Percentiles rank a stretch among this genome's conserved stretches.
phyloP scores from a whole-genome alignment of 2,797 vertebrate genomes.

The Lutjanus argentimaculatus region DNA sequence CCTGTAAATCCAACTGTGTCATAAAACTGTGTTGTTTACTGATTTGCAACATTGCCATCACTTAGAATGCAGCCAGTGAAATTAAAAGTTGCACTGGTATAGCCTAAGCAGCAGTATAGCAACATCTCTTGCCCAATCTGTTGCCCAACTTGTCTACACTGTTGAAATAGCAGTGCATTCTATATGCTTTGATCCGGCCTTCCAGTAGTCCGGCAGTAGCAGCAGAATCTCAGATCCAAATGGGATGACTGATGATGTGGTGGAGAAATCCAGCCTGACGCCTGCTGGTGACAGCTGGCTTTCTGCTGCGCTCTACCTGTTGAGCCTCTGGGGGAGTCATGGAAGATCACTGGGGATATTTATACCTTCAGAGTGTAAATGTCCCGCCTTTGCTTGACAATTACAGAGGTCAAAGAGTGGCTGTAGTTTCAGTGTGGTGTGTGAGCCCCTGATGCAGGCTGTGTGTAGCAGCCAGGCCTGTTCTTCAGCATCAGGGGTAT shows the following conservation, averaged over 20 bases:
- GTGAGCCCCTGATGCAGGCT: conserved; percentile 27
- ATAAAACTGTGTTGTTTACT: background rate
- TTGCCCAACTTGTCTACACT: conserved; percentile 8
- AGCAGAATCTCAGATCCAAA: conserved; percentile 44
- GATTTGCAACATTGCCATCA: conserved; percentile 13
- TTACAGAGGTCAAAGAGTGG: conserved; percentile 69
- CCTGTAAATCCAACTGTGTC: background rate
- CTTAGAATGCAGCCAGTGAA: background rate
- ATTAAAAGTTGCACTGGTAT: background rate
- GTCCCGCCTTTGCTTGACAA: conserved; percentile 64
- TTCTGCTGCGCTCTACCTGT: conserved; percentile 76
- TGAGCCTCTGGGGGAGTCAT: conserved; percentile 69
- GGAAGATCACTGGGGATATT: conserved; percentile 73
- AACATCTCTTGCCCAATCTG: background rate
- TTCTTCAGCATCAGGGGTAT: conserved; percentile 60
- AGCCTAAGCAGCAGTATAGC: conserved; percentile 2
- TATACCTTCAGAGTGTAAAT: conserved; percentile 69
- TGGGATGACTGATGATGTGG: conserved; percentile 69
- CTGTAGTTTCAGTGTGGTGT: conserved; percentile 52
- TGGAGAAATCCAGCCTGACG: conserved; percentile 64
- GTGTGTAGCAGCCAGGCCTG: conserved; percentile 44
- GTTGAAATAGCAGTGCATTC: conserved; percentile 32
- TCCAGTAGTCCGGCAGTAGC: background rate
- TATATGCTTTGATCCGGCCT: conserved; percentile 28
- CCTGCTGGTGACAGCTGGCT: conserved; percentile 71